Conservation (phyloP, 2,888 invertebrate species). For the Bibio marci region DNA sequence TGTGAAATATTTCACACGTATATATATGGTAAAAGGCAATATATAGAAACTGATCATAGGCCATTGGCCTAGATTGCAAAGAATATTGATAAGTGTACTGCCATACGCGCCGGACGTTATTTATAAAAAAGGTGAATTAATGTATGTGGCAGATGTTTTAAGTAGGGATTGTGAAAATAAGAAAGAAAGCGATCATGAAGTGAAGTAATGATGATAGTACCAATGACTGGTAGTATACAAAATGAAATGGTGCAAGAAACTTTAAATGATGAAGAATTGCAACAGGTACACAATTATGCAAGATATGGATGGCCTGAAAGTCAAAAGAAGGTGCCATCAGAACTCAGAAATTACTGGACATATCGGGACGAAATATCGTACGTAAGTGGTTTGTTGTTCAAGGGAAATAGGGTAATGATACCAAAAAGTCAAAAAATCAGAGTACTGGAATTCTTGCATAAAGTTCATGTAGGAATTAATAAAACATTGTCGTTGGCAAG, state of each 20-base stretch:
- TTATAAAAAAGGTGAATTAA: slow-evolving; percentile 14
- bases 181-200: slow-evolving; percentile 8
- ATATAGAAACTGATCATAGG: slow-evolving; percentile 14
- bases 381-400: neutral
- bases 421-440: neutral
- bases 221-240: slow-evolving; percentile 8
- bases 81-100: slow-evolving; percentile 14
- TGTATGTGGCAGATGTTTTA: slow-evolving; percentile 12
- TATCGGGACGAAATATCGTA: neutral
- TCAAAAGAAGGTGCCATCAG: slow-evolving; percentile 1
- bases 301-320: slow-evolving; percentile 14
- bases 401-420: neutral
- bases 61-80: slow-evolving; percentile 16
- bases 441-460: neutral
- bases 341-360: neutral
- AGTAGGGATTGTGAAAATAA: slow-evolving; percentile 10
- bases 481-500: slow-evolving; percentile 9
- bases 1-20: slow-evolving; percentile 19
- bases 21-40: slow-evolving; percentile 15
- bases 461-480: slow-evolving; percentile 2
- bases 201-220: slow-evolving; percentile 4
- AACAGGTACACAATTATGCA: slow-evolving; percentile 12
- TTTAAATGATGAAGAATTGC: slow-evolving; percentile 10
- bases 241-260: slow-evolving; percentile 1
- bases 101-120: slow-evolving; percentile 12